Percentiles rank a stretch among this genome's conserved stretches.
phyloP scores from a whole-genome alignment of 2,888 invertebrate genomes.

The Agriopis leucophaearia region DNA sequence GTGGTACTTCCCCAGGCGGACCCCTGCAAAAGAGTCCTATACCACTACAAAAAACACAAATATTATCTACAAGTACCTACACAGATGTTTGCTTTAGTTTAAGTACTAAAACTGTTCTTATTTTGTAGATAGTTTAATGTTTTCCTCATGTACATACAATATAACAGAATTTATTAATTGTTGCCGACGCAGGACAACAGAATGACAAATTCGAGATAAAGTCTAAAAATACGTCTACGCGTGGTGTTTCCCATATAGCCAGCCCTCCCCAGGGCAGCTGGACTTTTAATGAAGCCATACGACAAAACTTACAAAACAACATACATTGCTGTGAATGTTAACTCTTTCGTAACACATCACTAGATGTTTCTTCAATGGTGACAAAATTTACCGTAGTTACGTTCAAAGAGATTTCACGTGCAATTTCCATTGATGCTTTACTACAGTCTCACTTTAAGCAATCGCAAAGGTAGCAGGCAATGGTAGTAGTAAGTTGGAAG shows the following conservation, averaged over 20 bases:
- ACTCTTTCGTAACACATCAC: not conserved
- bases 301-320: conserved; percentile 25
- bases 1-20: too few relatives aligned
- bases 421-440: conserved; percentile 38
- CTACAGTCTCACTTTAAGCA: not conserved
- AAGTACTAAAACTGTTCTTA: not conserved
- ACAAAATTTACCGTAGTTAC: not conserved
- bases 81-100: too few relatives aligned
- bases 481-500: not conserved
- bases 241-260: conserved; percentile 62
- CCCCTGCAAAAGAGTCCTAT: too few relatives aligned
- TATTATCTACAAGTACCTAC: too few relatives aligned
- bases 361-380: conserved; percentile 3
- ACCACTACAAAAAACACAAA: too few relatives aligned
- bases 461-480: not conserved
- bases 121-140: not conserved
- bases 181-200: conserved; percentile 37
- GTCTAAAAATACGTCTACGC: conserved; percentile 75
- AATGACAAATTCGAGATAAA: conserved; percentile 73
- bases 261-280: conserved; percentile 60
- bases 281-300: conserved; percentile 46
- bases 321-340: conserved; percentile 37
- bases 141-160: not conserved
- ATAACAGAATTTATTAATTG: conserved; percentile 1
- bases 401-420: conserved; percentile 12